phyloP scores from a whole-genome alignment of 2,113 vertebrate species.

The Ammodytes marinus region DNA sequence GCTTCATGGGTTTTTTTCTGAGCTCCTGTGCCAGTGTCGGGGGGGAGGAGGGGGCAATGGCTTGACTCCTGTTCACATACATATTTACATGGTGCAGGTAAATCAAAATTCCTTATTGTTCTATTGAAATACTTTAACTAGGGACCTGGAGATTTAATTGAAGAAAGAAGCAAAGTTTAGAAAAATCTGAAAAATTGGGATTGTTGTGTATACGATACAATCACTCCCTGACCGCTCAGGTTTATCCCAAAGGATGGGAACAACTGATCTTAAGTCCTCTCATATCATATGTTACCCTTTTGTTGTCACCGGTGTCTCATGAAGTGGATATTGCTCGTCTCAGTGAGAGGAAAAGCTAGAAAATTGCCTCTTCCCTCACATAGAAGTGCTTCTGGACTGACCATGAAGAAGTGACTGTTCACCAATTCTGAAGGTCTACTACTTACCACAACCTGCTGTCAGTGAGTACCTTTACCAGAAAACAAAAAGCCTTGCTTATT shows the following conservation, averaged over 20 bases:
- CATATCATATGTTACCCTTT: neutral
- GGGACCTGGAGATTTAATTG: too few species aligned
- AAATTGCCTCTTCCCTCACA: neutral
- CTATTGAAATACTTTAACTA: too few species aligned
- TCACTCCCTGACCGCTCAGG: too few species aligned
- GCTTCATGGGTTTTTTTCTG: too few species aligned
- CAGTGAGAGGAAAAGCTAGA: neutral
- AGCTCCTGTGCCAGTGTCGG: too few species aligned
- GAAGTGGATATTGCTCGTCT: constrained; percentile 8
- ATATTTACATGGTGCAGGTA: too few species aligned
- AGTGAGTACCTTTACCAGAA: neutral
- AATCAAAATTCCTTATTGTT: too few species aligned
- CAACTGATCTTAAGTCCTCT: neutral
- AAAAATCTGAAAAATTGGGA: too few species aligned
- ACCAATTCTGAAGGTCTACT: constrained; percentile 1
- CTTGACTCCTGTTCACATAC: too few species aligned
- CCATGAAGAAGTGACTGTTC: constrained; percentile 1
- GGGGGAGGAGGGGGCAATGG: too few species aligned
- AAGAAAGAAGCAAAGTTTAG: too few species aligned
- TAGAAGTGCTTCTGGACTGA: neutral
- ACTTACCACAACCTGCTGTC: neutral
- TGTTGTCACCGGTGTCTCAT: neutral
- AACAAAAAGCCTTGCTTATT: neutral
- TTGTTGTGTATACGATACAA: too few species aligned
- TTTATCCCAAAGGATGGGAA: neutral